Percentiles rank a stretch among this genome's conserved stretches.
These are phyloP conservation scores for Loripinus fragilis DNA, from an alignment of 2,888 invertebrate genomes.

Conservation along the genomic window DNA sequence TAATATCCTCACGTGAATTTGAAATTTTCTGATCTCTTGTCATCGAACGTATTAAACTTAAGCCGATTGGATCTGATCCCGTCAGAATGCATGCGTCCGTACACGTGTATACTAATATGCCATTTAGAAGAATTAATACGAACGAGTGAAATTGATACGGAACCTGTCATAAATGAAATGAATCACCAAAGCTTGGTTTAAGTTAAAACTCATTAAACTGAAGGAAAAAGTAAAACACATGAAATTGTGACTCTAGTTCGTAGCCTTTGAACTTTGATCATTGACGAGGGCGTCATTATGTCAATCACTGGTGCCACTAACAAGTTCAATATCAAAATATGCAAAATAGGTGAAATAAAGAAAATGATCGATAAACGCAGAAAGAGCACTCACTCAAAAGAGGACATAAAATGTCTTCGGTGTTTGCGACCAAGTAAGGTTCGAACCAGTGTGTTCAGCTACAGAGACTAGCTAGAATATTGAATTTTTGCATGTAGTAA, in stretches of 20 bases:
- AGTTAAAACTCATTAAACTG: slow-evolving; percentile 17
- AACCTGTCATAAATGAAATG: slow-evolving; percentile 29
- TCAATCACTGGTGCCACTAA: slow-evolving; percentile 2
- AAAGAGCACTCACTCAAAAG: no score
- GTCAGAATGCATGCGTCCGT: slow-evolving; percentile 1
- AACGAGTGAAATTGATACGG: slow-evolving; percentile 39
- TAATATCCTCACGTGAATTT: slow-evolving; percentile 26
- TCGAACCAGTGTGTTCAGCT: no score
- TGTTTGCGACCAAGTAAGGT: no score
- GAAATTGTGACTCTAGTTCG: neutral
- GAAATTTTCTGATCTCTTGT: slow-evolving; percentile 8
- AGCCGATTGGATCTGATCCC: slow-evolving; percentile 1
- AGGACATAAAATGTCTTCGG: no score
- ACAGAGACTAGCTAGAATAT: no score
- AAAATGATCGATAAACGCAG: neutral
- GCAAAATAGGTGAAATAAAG: neutral
- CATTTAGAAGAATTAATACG: slow-evolving; percentile 12
- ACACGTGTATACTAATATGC: slow-evolving; percentile 12
- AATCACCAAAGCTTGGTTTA: neutral
- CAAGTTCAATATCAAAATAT: slow-evolving; percentile 15
- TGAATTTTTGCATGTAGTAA: no score
- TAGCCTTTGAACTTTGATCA: neutral
- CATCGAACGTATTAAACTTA: slow-evolving; percentile 15
- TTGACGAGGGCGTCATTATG: neutral
- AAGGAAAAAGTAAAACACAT: slow-evolving; percentile 1